Conservation (phyloP, 2,888 invertebrate species). For the Polietes domitor region DNA sequence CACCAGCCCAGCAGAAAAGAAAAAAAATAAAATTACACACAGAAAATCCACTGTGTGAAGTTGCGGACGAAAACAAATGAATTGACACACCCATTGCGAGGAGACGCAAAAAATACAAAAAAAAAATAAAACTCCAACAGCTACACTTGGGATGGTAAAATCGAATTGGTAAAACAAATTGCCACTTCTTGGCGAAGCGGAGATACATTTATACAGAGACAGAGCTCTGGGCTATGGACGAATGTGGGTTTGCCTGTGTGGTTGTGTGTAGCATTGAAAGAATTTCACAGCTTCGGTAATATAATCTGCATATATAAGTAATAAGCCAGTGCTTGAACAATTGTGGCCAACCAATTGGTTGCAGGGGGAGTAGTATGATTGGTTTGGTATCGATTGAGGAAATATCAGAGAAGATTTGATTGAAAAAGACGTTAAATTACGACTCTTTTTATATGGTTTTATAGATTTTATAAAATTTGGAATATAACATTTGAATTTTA, state of each 20-base stretch:
- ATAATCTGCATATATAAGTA: constrained; percentile 61
- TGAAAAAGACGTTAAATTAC: too few relatives aligned
- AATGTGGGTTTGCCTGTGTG: too few relatives aligned
- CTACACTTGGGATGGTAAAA: not conserved
- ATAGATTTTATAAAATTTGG: too few relatives aligned
- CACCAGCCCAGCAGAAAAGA: constrained; percentile 5
- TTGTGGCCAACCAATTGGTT: constrained; percentile 49
- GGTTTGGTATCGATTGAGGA: not conserved
- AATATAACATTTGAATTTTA: too few relatives aligned
- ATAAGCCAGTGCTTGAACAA: constrained; percentile 65
- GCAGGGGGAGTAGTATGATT: not conserved
- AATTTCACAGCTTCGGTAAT: constrained; percentile 58
- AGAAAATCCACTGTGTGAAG: constrained; percentile 10
- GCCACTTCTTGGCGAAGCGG: not conserved
- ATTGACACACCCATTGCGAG: constrained; percentile 58
- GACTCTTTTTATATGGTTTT: too few relatives aligned
- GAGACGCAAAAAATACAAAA: constrained; percentile 1
- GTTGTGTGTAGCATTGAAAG: constrained; percentile 43
- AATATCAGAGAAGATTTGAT: too few relatives aligned
- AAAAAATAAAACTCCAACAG: constrained; percentile 1
- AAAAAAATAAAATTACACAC: not conserved
- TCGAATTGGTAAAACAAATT: not conserved
- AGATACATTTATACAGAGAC: not conserved
- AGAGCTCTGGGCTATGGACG: too few relatives aligned
- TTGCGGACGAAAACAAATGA: constrained; percentile 37